phyloP scores from a whole-genome alignment of 2,888 invertebrate genomes.

The Heteromurus nitidus region DNA sequence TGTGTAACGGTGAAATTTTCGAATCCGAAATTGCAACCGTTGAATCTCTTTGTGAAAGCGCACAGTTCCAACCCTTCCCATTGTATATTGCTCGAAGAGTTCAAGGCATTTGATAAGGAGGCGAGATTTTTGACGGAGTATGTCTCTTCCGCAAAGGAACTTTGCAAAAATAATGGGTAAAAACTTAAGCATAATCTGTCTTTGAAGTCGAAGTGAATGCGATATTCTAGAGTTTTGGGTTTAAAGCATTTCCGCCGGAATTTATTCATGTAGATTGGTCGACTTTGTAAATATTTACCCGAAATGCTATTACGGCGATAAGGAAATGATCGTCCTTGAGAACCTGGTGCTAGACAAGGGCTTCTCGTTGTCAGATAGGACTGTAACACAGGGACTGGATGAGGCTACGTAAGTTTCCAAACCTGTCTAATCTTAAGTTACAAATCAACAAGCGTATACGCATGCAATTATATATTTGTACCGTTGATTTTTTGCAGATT shows the following conservation, averaged over 20 bases:
- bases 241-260: too few species aligned
- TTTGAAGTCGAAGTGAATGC: not conserved
- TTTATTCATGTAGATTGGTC: slow-evolving; percentile 12
- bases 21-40: slow-evolving; percentile 7
- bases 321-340: slow-evolving; percentile 55
- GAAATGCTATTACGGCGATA: slow-evolving; percentile 60
- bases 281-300: slow-evolving; percentile 53
- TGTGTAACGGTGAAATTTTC: slow-evolving; percentile 56
- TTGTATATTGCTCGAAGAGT: slow-evolving; percentile 25
- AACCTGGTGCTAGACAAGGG: slow-evolving; percentile 54
- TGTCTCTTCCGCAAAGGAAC: slow-evolving; percentile 45
- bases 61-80: not conserved
- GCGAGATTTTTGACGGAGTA: slow-evolving; percentile 49
- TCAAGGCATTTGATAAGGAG: slow-evolving; percentile 61
- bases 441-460: too few species aligned
- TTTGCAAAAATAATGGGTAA: slow-evolving; percentile 56
- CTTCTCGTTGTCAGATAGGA: slow-evolving; percentile 43
- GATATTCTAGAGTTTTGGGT: not conserved
- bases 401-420: slow-evolving; percentile 59
- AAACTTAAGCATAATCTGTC: not conserved
- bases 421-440: too few species aligned
- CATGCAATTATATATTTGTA: too few species aligned
- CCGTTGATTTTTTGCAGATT: slow-evolving; percentile 35
- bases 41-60: slow-evolving; percentile 65
- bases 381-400: slow-evolving; percentile 46